Conservation (phyloP, 2,113 vertebrate species). For the Rhinolophus sinicus region DNA sequence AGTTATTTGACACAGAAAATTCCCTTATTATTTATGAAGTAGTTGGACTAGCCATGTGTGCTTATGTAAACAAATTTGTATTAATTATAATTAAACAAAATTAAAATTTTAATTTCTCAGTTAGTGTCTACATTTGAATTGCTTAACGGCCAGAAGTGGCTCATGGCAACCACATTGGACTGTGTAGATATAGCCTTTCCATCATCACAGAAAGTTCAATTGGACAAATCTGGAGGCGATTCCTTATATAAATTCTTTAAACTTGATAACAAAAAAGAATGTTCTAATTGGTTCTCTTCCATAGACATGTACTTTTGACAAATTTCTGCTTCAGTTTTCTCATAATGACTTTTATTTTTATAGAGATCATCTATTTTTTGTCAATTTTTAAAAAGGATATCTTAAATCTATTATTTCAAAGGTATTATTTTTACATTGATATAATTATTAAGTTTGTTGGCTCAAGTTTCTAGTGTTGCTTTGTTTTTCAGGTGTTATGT, state of each 20-base stretch:
- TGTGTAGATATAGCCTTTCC: not conserved
- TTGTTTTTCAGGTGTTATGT: not conserved
- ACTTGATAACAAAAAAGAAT: not conserved
- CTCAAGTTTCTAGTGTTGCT: not conserved
- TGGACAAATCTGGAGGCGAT: not conserved
- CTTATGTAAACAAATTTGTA: not conserved
- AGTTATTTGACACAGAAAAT: not conserved
- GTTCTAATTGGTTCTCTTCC: not conserved
- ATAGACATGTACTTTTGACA: not conserved
- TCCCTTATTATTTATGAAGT: not conserved
- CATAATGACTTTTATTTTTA: not conserved
- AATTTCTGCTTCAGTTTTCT: not conserved
- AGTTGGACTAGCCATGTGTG: not conserved
- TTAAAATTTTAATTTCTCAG: not conserved
- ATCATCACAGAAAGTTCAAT: not conserved
- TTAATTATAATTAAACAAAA: conserved; percentile 15
- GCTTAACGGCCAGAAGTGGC: not conserved
- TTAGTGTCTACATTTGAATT: not conserved
- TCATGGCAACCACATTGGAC: not conserved
- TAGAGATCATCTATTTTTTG: not conserved
- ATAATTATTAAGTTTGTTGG: not conserved
- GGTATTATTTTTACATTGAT: not conserved
- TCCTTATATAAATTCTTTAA: not conserved
- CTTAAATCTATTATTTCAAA: not conserved
- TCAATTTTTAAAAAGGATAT: not conserved